phyloP scores from a whole-genome alignment of 2,888 invertebrate species.

The Hybos culiciformis region DNA sequence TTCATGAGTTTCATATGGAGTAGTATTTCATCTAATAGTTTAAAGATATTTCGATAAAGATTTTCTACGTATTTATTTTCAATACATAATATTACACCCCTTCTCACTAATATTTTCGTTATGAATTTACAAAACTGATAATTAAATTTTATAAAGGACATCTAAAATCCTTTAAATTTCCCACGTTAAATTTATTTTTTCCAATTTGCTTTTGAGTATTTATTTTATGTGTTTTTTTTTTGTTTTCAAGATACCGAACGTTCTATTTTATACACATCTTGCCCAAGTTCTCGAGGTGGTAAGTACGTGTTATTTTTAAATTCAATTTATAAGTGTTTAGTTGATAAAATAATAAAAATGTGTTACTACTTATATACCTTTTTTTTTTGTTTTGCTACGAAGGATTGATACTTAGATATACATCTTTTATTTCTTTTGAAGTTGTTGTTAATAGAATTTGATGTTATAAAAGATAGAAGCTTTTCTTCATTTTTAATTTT shows the following conservation, averaged over 20 bases:
- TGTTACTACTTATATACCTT: no score
- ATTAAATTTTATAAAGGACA: background rate
- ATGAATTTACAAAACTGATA: background rate
- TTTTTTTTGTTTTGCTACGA: no score
- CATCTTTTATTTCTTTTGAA: no score
- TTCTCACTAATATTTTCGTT: conserved; percentile 1
- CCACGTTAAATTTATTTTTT: conserved; percentile 3
- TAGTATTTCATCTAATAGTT: no score
- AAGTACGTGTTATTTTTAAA: conserved; percentile 6
- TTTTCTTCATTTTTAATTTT: no score
- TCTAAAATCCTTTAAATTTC: conserved; percentile 1
- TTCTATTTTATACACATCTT: conserved; percentile 30
- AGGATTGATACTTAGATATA: no score
- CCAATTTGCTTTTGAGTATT: background rate
- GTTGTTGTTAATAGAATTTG: no score
- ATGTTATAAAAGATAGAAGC: no score
- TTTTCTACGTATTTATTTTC: background rate
- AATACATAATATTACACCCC: background rate
- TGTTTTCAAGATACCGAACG: conserved; percentile 29
- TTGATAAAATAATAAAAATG: no score
- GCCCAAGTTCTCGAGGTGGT: conserved; percentile 30
- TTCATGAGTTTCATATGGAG: no score
- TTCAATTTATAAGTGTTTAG: no score
- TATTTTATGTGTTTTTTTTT: conserved; percentile 2
- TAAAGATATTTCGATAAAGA: no score